Base-by-base conservation (phyloP, 2,113 vertebrate species). In the Dicaeum eximium region DNA sequence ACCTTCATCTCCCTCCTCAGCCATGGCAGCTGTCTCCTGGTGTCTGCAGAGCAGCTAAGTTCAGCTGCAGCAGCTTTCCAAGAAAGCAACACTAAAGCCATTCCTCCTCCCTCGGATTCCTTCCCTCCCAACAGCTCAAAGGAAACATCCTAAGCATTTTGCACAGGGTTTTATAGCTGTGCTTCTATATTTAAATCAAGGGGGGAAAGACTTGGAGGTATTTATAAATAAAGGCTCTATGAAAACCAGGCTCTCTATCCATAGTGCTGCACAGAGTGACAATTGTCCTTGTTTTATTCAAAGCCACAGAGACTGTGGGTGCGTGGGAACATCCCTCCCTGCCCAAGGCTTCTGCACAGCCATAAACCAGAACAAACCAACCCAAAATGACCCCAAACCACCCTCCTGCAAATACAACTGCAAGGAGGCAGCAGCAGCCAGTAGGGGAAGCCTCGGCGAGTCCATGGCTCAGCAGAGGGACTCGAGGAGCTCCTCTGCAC, bases 31-130 rank as follows among this genome's bases (percentile, higher is more conserved):
- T 87, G 86, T 77, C 77, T 90, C 60, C 72, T 31, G 37, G 44
- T 69, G 90, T 70, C 90, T 86, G 74, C 10, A 1, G n/a, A 81
- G 50, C 15, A 8, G 74, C 70, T 5, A 57, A 69, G 66, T 51
- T 89, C 80, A 84, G 75, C 86, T 42, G 87, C 73, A 94, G 92
- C 58, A 77, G 86, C 87, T 94, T 92, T 95, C 93, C 86, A 94
- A 96, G 90, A 95, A 96, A 93, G 60, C 71, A 86, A 40, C 61
- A 35, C 57, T 57, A 92, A 60, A 73, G 44, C 90, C 74, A 50
- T 35, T n/a, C 85, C 94, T 71, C 88, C 71, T 89, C 62, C 88
- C n/a, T 35, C 87, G 33, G 40, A 95, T 88, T 89, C 81, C 51
- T 90, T 44, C 88, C 73, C 53, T 85, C 75, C 61, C 70, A 61